Percentiles rank a stretch among this genome's conserved stretches.
phyloP scores from a whole-genome alignment of 1,140 invertebrate species.

The Drosophila navojoa region DNA sequence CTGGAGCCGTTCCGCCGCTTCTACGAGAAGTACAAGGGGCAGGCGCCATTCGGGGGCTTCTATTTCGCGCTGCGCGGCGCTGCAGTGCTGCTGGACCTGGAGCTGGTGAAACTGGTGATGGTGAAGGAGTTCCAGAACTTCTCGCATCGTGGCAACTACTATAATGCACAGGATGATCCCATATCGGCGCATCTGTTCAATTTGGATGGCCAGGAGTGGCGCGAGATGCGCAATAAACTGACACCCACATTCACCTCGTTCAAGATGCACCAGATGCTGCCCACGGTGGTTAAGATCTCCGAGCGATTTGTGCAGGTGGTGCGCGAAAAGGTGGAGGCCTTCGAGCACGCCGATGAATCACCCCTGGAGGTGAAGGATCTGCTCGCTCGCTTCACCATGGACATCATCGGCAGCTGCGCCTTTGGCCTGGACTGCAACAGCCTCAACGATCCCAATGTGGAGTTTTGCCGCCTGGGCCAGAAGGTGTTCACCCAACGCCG shows the following conservation, averaged over 20 bases:
- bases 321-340: constrained; percentile 31
- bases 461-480: constrained; percentile 84
- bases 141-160: constrained; percentile 83
- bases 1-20: constrained; percentile 55
- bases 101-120: constrained; percentile 86
- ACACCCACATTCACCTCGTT: constrained; percentile 86
- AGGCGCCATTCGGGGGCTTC: constrained; percentile 53
- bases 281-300: constrained; percentile 72
- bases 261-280: constrained; percentile 86
- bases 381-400: constrained; percentile 85
- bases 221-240: constrained; percentile 85
- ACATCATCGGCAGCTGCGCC: constrained; percentile 86
- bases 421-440: constrained; percentile 86
- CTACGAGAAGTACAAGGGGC: constrained; percentile 73
- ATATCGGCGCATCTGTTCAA: constrained; percentile 84
- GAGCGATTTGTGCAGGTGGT: constrained; percentile 73
- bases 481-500: constrained; percentile 54
- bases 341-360: neutral
- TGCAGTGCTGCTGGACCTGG: constrained; percentile 84
- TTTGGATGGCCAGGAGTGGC: constrained; percentile 85
- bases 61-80: constrained; percentile 47
- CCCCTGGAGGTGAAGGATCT: constrained; percentile 80
- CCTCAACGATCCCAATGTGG: constrained; percentile 84
- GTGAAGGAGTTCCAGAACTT: constrained; percentile 86
- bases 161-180: constrained; percentile 84